phyloP scores from a whole-genome alignment of 1,140 invertebrate genomes.

The Drosophila persimilis region DNA sequence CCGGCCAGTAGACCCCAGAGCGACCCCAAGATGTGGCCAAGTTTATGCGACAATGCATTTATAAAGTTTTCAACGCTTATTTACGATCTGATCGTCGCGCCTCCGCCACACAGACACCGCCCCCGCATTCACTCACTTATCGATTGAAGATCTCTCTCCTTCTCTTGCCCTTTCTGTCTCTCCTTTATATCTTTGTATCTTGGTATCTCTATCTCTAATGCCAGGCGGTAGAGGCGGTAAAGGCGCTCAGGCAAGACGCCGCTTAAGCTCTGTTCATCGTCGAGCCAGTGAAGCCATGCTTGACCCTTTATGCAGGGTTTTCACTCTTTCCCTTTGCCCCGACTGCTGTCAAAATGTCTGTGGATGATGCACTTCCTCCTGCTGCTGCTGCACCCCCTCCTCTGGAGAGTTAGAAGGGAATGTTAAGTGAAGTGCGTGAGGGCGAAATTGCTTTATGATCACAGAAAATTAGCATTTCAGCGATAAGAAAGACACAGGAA shows the following conservation, averaged over 20 bases:
- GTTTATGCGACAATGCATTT: slow-evolving; percentile 73
- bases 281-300: slow-evolving; percentile 37
- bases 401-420: slow-evolving; percentile 20
- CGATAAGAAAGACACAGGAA: slow-evolving; percentile 3
- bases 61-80: slow-evolving; percentile 80
- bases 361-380: slow-evolving; percentile 26
- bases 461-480: slow-evolving; percentile 43
- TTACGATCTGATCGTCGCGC: slow-evolving; percentile 62
- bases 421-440: slow-evolving; percentile 21
- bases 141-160: slow-evolving; percentile 19
- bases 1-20: slow-evolving; percentile 18
- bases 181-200: slow-evolving; percentile 3
- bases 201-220: slow-evolving; percentile 23
- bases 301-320: slow-evolving; percentile 31
- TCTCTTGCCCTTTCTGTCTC: not conserved
- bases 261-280: slow-evolving; percentile 7
- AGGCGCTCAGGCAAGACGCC: slow-evolving; percentile 38
- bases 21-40: slow-evolving; percentile 38
- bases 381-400: not conserved
- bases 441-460: slow-evolving; percentile 36
- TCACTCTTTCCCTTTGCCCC: not conserved
- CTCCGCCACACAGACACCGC: not conserved
- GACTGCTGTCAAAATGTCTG: slow-evolving; percentile 49
- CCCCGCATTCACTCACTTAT: slow-evolving; percentile 45
- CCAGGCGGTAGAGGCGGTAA: slow-evolving; percentile 4